Base-by-base conservation (phyloP, 2,888 invertebrate species). In the Axea sp. region DNA sequence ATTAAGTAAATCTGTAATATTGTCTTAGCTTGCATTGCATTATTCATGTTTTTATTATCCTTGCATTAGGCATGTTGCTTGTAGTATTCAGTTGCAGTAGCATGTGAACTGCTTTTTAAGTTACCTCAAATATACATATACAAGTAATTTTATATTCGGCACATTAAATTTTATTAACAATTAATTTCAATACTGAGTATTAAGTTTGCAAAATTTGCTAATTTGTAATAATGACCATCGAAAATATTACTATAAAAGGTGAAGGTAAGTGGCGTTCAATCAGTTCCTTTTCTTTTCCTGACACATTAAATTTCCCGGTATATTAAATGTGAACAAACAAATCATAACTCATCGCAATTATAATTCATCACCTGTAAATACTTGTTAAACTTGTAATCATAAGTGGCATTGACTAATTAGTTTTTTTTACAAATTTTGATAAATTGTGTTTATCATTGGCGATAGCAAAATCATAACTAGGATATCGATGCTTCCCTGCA, bases 371-470 rank as follows among this genome's bases (percentile, higher is more conserved):
- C 47, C 73, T 76, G 77, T 76, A 78, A 75, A 81, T 79, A 79
- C 76, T 77, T 43, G 65, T 41, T 51, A 73, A 67, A 49, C 76
- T 78, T 24, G 19, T 7, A 28, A 12, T 60, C 35, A 11, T 73
- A 78, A 73, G 71, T 74, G 78, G 77, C 80, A 76, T 78, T 80
- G 79, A 83, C 82, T 83, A 84, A 85, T 85, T 82, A 83, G 84
- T 83, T 84, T 84, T 83, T 84, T 84, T 81, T 80, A 82, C 83
- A 81, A 82, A 83, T 80, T 81, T 82, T 39, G 47, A 35, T 15
- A 24, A 14, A 22, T 33, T 33, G 67, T 30, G 47, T 55, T 47
- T 47, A 8, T 43, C 26, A 53, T 30, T 53, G 39, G 43, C 8
- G 12, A 28, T 37, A 12, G 22, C 24, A 28, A 30, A 53, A 15